A percentile compares a stretch with the other conserved stretches of the same genome.
Conservation (phyloP, 2,888 invertebrate genomes). For the Argyra leucocephala region DNA sequence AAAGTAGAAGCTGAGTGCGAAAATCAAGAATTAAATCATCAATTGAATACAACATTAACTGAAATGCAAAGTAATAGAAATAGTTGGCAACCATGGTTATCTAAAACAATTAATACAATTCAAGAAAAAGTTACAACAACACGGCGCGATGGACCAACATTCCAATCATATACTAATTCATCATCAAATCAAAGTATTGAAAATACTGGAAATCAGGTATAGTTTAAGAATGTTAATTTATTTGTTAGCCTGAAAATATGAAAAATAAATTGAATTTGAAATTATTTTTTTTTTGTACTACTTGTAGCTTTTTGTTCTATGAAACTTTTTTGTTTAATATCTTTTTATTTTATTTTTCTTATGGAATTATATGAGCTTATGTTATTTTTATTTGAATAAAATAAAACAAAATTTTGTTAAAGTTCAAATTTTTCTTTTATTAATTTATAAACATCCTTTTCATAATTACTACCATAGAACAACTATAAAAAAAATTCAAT, state of each 20-base stretch:
- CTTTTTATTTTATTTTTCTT: no score
- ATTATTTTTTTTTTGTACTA: not conserved
- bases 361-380: not conserved
- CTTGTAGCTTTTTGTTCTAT: not conserved
- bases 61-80: conserved; percentile 54
- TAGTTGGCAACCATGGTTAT: conserved; percentile 85
- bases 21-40: conserved; percentile 89
- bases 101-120: conserved; percentile 64
- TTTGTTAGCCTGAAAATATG: not conserved
- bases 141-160: conserved; percentile 32
- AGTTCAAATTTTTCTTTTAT: not conserved
- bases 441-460: no score
- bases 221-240: not conserved
- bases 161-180: conserved; percentile 41
- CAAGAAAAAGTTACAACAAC: conserved; percentile 42
- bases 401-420: not conserved
- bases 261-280: not conserved
- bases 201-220: not conserved
- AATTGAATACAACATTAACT: conserved; percentile 68
- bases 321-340: not conserved
- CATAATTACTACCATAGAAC: no score
- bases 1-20: conserved; percentile 95
- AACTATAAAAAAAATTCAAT: no score
- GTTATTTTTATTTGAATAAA: conserved; percentile 5
- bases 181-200: not conserved